A percentile compares a stretch with the other conserved stretches of the same genome.
These are phyloP conservation scores for Torymus aiolomorphi DNA, from an alignment of 2,888 invertebrate species.

Conservation along the genomic window DNA sequence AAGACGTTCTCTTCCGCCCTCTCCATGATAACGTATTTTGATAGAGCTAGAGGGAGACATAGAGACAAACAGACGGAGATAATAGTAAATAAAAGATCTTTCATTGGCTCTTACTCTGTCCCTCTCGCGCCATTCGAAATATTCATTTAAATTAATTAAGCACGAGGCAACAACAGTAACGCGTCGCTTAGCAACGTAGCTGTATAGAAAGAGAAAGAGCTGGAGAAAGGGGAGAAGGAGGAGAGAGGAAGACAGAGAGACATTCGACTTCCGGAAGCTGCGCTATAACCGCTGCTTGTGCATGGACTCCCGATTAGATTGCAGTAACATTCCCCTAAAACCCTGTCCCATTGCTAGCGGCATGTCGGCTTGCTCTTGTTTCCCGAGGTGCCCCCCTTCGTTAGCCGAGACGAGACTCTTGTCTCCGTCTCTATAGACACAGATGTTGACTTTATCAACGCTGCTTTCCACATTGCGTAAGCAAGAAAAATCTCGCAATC, in stretches of 20 bases:
- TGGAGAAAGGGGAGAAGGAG: background rate
- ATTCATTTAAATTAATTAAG: conserved; percentile 31
- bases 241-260: background rate
- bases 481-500: background rate
- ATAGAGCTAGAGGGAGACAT: background rate
- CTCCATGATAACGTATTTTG: background rate
- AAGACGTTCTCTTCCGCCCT: background rate
- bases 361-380: background rate
- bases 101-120: too few species aligned
- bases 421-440: background rate
- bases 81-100: too few species aligned
- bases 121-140: conserved; percentile 23
- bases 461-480: background rate
- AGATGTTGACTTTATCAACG: background rate
- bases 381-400: conserved; percentile 8
- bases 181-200: conserved; percentile 20
- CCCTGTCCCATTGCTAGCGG: conserved; percentile 19
- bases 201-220: background rate
- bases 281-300: background rate
- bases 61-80: too few species aligned
- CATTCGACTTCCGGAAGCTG: background rate
- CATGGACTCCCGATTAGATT: conserved; percentile 35
- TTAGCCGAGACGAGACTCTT: conserved; percentile 28
- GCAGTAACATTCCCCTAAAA: conserved; percentile 29
- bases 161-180: conserved; percentile 15